phyloP scores from a whole-genome alignment of 2,888 invertebrate species.

The Meiosimyza platycephala region DNA sequence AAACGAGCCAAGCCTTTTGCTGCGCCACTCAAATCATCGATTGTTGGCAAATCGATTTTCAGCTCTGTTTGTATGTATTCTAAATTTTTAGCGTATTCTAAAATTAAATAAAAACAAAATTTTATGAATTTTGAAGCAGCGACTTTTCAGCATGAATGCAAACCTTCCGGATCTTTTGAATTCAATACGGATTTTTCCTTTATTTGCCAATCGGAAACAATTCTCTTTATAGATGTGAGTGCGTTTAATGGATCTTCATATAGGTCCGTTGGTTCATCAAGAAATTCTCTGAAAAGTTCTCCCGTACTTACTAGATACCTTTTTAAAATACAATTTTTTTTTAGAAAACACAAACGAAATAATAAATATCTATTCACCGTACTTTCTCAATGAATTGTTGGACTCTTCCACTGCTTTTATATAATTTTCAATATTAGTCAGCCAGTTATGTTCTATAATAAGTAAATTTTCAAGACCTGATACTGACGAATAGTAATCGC shows the following conservation, averaged over 20 bases:
- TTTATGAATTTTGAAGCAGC: neutral
- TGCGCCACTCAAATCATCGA: slow-evolving; percentile 91
- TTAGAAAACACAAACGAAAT: no score
- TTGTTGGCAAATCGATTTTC: slow-evolving; percentile 50
- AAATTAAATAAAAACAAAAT: no score
- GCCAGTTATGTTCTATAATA: slow-evolving; percentile 30
- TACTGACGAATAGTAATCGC: slow-evolving; percentile 45
- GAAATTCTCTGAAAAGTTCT: neutral
- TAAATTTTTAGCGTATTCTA: neutral
- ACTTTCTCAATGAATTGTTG: slow-evolving; percentile 37
- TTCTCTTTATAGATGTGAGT: slow-evolving; percentile 48
- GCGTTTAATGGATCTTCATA: slow-evolving; percentile 53
- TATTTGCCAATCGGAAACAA: slow-evolving; percentile 52
- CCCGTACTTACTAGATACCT: slow-evolving; percentile 22
- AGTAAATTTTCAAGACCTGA: slow-evolving; percentile 42
- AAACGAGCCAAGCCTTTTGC: slow-evolving; percentile 88
- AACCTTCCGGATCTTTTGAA: slow-evolving; percentile 32
- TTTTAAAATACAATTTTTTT: no score
- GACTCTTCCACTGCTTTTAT: slow-evolving; percentile 30
- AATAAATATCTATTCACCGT: slow-evolving; percentile 8
- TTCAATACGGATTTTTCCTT: slow-evolving; percentile 43
- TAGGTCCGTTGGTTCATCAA: slow-evolving; percentile 33
- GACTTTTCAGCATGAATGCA: neutral
- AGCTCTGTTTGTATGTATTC: neutral
- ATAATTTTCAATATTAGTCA: slow-evolving; percentile 42